Evolutionary conservation across 2,888 invertebrate species (phyloP).

Genomic region (Drosophila prostipennis): DNA sequence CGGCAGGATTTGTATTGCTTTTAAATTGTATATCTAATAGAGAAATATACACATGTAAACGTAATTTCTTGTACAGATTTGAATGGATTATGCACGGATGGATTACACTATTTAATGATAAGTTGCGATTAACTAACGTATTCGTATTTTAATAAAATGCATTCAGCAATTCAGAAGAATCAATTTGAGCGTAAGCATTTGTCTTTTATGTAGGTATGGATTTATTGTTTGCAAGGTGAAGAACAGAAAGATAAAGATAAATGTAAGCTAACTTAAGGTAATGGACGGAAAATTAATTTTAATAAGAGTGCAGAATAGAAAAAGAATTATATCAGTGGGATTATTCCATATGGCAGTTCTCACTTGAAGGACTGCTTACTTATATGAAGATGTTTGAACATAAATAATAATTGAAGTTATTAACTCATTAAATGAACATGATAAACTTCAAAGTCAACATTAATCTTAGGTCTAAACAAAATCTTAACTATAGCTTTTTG

Average conservation of each 20-base stretch:
- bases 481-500: slow-evolving; percentile 31
- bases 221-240: slow-evolving; percentile 3
- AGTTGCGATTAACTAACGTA: slow-evolving; percentile 22
- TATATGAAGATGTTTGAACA: slow-evolving; percentile 1
- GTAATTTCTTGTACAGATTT: slow-evolving; percentile 28
- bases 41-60: slow-evolving; percentile 12
- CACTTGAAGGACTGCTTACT: not conserved
- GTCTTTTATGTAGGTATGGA: slow-evolving; percentile 9
- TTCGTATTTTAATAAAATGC: slow-evolving; percentile 22
- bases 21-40: slow-evolving; percentile 7
- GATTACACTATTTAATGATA: slow-evolving; percentile 20
- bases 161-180: slow-evolving; percentile 50
- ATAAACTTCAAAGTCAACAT: slow-evolving; percentile 4
- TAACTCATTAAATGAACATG: slow-evolving; percentile 19
- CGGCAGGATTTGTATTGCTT: slow-evolving; percentile 38
- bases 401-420: slow-evolving; percentile 16
- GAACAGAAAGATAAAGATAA: slow-evolving; percentile 1
- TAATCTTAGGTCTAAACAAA: slow-evolving; percentile 43
- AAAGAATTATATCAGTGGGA: slow-evolving; percentile 7
- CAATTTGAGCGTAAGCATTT: slow-evolving; percentile 47
- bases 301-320: not conserved
- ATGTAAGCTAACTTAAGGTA: slow-evolving; percentile 21
- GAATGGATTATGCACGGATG: slow-evolving; percentile 31
- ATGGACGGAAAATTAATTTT: slow-evolving; percentile 30
- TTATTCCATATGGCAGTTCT: slow-evolving; percentile 1